phyloP scores from a whole-genome alignment of 2,888 invertebrate species.

The Parnassius smintheus region DNA sequence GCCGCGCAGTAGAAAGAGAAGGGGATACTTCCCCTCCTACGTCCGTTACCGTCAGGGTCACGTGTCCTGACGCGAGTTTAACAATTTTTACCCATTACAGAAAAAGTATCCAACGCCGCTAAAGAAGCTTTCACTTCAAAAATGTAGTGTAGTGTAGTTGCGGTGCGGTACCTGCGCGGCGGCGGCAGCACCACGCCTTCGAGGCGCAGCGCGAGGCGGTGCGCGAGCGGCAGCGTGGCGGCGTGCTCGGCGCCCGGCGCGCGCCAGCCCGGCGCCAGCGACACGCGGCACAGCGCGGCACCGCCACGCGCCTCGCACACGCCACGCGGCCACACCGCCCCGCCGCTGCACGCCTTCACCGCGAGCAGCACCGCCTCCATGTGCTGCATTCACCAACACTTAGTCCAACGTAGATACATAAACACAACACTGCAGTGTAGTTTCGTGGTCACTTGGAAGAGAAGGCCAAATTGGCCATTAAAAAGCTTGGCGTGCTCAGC shows the following conservation, averaged over 20 bases:
- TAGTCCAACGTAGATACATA: too few relatives aligned
- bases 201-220: constrained; percentile 94
- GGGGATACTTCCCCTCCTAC: too few relatives aligned
- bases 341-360: constrained; percentile 79
- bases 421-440: too few relatives aligned
- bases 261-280: constrained; percentile 63
- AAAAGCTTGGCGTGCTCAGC: too few relatives aligned
- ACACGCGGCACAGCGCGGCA: constrained; percentile 74
- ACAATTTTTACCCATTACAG: too few relatives aligned
- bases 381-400: constrained; percentile 42
- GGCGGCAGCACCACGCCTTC: constrained; percentile 92
- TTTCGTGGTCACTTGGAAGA: too few relatives aligned
- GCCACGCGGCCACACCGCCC: constrained; percentile 91
- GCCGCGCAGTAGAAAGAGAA: too few relatives aligned
- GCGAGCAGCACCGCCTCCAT: constrained; percentile 57
- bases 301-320: constrained; percentile 88
- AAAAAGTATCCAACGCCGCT: too few relatives aligned
- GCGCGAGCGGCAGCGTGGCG: constrained; percentile 90
- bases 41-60: too few relatives aligned
- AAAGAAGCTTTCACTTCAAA: too few relatives aligned
- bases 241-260: constrained; percentile 88
- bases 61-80: too few relatives aligned
- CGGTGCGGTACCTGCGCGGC: constrained; percentile 82
- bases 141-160: constrained; percentile 52
- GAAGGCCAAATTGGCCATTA: too few relatives aligned